Evolutionary conservation across 2,888 invertebrate species (phyloP).

Genomic region (Drosophila borealis): DNA sequence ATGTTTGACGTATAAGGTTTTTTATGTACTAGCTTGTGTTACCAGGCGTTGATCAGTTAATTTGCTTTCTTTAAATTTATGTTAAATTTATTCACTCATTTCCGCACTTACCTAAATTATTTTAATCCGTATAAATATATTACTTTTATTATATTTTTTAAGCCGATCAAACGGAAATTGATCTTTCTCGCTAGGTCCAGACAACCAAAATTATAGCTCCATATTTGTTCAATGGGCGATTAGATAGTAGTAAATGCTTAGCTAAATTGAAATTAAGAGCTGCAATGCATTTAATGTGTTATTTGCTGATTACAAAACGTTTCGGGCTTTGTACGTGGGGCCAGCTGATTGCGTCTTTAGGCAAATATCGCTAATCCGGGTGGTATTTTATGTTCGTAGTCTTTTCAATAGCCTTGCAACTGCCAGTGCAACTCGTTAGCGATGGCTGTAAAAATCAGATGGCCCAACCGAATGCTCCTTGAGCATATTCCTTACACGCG

Average conservation of each 20-base stretch:
- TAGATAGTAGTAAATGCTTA: neutral
- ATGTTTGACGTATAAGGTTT: no score
- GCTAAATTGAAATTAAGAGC: neutral
- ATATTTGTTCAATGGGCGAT: neutral
- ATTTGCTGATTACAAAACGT: conserved; percentile 37
- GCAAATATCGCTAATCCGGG: conserved; percentile 58
- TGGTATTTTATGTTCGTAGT: conserved; percentile 62
- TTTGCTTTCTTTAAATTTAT: no score
- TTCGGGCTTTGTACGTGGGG: conserved; percentile 15
- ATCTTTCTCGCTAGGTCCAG: no score
- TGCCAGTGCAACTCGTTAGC: conserved; percentile 74
- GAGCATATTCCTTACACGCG: neutral
- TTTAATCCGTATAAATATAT: no score
- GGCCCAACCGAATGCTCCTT: conserved; percentile 29
- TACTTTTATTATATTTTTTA: no score
- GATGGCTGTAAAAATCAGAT: conserved; percentile 73
- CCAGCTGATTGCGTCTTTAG: conserved; percentile 59
- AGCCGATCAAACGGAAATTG: no score
- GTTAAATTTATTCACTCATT: no score
- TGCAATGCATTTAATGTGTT: conserved; percentile 12
- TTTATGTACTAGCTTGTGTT: no score
- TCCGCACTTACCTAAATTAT: no score
- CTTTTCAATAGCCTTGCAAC: conserved; percentile 34
- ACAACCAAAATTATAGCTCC: no score
- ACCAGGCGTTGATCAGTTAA: no score